These are phyloP conservation scores for Strigops habroptila DNA, from an alignment of 2,113 vertebrate species.

Conservation along the genomic window DNA sequence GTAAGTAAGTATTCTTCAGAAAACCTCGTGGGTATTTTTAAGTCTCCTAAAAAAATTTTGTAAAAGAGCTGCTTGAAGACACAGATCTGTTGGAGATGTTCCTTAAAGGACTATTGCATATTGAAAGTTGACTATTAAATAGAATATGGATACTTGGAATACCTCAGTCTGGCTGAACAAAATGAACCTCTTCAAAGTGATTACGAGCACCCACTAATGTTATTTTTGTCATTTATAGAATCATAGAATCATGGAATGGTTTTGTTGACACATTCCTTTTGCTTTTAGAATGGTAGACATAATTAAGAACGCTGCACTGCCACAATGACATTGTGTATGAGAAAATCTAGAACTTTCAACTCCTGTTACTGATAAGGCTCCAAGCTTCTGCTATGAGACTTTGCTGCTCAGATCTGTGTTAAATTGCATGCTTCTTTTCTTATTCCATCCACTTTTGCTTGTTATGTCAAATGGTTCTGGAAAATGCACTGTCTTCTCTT, in stretches of 20 bases:
- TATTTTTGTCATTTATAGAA: background rate
- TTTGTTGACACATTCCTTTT: background rate
- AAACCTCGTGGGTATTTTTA: accelerated
- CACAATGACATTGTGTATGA: background rate
- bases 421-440: background rate
- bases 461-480: background rate
- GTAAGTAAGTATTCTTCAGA: background rate
- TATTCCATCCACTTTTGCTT: background rate
- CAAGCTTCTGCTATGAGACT: background rate
- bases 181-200: background rate
- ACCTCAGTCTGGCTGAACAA: background rate
- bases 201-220: background rate
- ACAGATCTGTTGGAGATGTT: background rate
- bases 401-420: background rate
- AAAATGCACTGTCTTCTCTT: background rate
- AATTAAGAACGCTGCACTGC: background rate
- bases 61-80: background rate
- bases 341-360: background rate
- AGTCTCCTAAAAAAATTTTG: background rate
- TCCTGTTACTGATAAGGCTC: background rate
- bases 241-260: background rate
- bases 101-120: background rate
- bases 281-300: background rate
- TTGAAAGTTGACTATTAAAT: background rate
- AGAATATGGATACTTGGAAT: background rate